phyloP scores from a whole-genome alignment of 1,140 invertebrate species.

The Drosophila kepulauana region DNA sequence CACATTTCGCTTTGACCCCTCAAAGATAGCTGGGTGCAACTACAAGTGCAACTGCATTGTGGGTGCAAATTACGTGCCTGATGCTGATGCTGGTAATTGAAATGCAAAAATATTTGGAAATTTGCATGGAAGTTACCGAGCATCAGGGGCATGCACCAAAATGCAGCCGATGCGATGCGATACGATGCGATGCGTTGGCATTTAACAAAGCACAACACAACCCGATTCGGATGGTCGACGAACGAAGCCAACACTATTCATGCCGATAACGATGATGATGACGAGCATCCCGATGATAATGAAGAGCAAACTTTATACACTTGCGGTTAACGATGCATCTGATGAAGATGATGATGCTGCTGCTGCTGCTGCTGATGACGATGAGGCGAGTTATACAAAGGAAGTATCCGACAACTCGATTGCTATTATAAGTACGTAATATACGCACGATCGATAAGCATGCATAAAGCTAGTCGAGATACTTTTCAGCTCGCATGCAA shows the following conservation, averaged over 20 bases:
- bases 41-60: conserved; percentile 39
- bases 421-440: conserved; percentile 5
- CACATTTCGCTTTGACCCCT: not conserved
- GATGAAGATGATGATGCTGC: not conserved
- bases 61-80: conserved; percentile 49
- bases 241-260: not conserved
- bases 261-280: not conserved
- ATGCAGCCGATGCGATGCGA: conserved; percentile 36
- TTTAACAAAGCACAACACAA: conserved; percentile 37
- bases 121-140: conserved; percentile 53
- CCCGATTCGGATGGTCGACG: not conserved
- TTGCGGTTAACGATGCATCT: conserved; percentile 36
- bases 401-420: not conserved
- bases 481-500: conserved; percentile 32
- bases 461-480: conserved; percentile 15
- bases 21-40: not conserved
- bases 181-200: conserved; percentile 27
- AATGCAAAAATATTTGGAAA: conserved; percentile 81
- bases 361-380: not conserved
- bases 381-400: conserved; percentile 14
- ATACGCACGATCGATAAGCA: conserved; percentile 2
- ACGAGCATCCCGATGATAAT: conserved; percentile 7
- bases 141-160: conserved; percentile 30
- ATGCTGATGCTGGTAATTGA: conserved; percentile 73
- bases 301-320: conserved; percentile 18